These are phyloP conservation scores for Lissocephala sabroskyi DNA, from an alignment of 2,888 invertebrate species.

Conservation along the genomic window DNA sequence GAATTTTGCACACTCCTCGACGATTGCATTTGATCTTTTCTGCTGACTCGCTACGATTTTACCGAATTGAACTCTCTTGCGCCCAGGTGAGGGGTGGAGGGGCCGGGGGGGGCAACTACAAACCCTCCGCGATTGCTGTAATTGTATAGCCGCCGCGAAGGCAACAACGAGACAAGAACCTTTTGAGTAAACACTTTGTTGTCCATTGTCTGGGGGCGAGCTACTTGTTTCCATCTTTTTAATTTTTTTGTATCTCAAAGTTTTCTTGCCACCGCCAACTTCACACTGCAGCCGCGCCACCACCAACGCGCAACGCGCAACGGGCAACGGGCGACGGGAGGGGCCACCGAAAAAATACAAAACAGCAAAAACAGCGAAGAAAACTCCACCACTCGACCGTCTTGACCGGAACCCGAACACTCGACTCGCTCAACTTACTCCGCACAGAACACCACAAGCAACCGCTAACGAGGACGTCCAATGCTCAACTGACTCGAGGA, in stretches of 20 bases:
- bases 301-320: conserved; percentile 8
- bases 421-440: conserved; percentile 25
- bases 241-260: conserved; percentile 51
- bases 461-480: conserved; percentile 69
- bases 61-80: conserved; percentile 11
- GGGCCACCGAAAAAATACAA: conserved; percentile 22
- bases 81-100: no score
- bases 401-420: conserved; percentile 9
- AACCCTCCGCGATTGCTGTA: no score
- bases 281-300: neutral
- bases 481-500: conserved; percentile 65
- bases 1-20: conserved; percentile 6
- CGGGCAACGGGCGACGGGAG: neutral
- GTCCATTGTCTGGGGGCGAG: conserved; percentile 27
- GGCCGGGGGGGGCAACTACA: no score
- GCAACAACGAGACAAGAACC: conserved; percentile 65
- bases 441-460: conserved; percentile 50
- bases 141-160: conserved; percentile 53
- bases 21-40: conserved; percentile 26
- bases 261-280: conserved; percentile 33
- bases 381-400: conserved; percentile 40
- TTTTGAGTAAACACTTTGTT: conserved; percentile 44
- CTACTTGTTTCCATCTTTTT: no score
- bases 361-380: conserved; percentile 32
- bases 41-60: conserved; percentile 41